Conservation (phyloP, 2,888 invertebrate species). For the Melanargia galathea region DNA sequence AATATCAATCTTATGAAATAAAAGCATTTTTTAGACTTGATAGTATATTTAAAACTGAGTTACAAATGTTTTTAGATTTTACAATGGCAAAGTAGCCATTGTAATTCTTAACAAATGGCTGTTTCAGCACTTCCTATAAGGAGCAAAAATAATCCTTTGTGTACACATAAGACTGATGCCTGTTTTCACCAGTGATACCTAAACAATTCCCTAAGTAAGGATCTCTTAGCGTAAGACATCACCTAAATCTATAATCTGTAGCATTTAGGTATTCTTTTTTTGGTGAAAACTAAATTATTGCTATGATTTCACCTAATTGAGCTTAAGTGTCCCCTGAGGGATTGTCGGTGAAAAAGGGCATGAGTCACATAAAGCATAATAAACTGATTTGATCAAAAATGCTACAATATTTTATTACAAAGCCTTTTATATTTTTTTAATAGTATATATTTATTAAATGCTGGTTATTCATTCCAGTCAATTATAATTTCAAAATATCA, state of each 20-base stretch:
- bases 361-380: constrained; percentile 76
- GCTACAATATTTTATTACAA: constrained; percentile 75
- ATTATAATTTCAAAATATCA: constrained; percentile 48
- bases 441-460: constrained; percentile 77
- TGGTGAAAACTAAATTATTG: too few species aligned
- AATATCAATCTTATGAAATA: constrained; percentile 49
- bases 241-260: too few species aligned
- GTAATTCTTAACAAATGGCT: constrained; percentile 63
- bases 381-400: constrained; percentile 78
- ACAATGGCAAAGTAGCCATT: constrained; percentile 68
- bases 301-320: too few species aligned
- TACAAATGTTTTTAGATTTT: constrained; percentile 75
- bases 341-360: too few species aligned
- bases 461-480: constrained; percentile 70
- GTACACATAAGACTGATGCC: constrained; percentile 69
- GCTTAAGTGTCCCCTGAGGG: too few species aligned
- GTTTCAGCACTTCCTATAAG: constrained; percentile 63
- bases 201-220: too few species aligned
- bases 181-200: too few species aligned
- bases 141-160: constrained; percentile 66
- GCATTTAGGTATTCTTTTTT: too few species aligned
- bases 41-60: constrained; percentile 81
- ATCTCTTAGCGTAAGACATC: too few species aligned
- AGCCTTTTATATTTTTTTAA: constrained; percentile 74
- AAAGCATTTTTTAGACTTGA: constrained; percentile 58